phyloP scores from a whole-genome alignment of 2,888 invertebrate genomes.

The Lasius fuliginosus region DNA sequence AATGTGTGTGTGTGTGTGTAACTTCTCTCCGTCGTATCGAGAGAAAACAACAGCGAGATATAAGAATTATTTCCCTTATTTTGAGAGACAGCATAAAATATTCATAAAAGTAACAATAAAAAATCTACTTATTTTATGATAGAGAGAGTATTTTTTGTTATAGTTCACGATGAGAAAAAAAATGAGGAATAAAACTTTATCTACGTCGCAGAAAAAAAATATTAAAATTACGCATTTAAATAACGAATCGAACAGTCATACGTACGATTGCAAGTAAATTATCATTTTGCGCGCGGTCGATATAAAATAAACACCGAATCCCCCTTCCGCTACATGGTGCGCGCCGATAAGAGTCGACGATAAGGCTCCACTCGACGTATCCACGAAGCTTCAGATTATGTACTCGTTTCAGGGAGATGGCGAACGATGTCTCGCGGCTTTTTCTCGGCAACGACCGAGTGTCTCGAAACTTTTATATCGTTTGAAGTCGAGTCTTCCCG shows the following conservation, averaged over 20 bases:
- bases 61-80: background rate
- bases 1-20: background rate
- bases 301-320: slow-evolving; percentile 18
- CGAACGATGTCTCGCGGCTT: slow-evolving; percentile 17
- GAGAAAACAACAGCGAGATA: background rate
- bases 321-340: background rate
- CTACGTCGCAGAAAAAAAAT: background rate
- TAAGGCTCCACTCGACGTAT: slow-evolving; percentile 5
- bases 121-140: background rate
- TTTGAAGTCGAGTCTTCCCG: slow-evolving; percentile 16
- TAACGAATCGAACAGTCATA: slow-evolving; percentile 15
- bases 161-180: background rate
- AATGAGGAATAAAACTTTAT: slow-evolving; percentile 9
- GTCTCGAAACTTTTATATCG: slow-evolving; percentile 41
- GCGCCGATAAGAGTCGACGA: slow-evolving; percentile 30
- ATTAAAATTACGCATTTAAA: slow-evolving; percentile 1
- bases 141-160: background rate
- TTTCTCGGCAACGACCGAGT: slow-evolving; percentile 18
- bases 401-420: slow-evolving; percentile 29
- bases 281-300: background rate
- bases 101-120: background rate
- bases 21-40: background rate
- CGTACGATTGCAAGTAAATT: background rate
- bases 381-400: slow-evolving; percentile 14
- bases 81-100: background rate